Evolutionary conservation across 2,797 vertebrate species (phyloP).

Genomic region (Eulemur mongoz): DNA sequence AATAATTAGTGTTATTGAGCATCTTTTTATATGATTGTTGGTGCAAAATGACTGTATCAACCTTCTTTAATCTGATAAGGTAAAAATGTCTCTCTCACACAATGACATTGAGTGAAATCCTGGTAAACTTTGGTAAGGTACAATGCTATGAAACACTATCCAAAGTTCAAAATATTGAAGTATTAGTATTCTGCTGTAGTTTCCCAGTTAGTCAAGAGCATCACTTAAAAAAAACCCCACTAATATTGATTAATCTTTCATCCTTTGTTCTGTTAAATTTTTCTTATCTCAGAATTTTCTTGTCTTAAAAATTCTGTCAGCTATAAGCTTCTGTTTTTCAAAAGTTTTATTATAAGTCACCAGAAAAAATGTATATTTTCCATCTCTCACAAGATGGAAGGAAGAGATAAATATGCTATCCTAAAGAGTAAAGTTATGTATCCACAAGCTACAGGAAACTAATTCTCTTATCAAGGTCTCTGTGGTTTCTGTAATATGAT

Average conservation of each 20-base stretch:
- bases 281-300: slow-evolving; percentile 19
- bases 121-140: not conserved
- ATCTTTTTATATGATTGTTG: not conserved
- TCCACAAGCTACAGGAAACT: not conserved
- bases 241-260: slow-evolving; percentile 28
- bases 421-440: not conserved
- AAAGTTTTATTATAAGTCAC: slow-evolving; percentile 42
- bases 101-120: slow-evolving; percentile 8
- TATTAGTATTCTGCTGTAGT: not conserved
- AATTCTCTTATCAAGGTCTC: slow-evolving; percentile 1
- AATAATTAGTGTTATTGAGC: not conserved
- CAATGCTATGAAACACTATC: not conserved
- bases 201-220: slow-evolving; percentile 28
- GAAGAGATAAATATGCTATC: slow-evolving; percentile 2
- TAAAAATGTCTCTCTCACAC: not conserved
- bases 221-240: not conserved
- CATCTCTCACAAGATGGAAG: not conserved
- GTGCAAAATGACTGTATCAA: not conserved
- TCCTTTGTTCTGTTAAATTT: slow-evolving; percentile 49
- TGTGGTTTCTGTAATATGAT: not conserved
- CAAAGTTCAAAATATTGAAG: slow-evolving; percentile 37
- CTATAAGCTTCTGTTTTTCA: slow-evolving; percentile 49
- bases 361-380: not conserved
- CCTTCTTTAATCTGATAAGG: not conserved
- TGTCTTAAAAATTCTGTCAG: slow-evolving; percentile 24